These are phyloP conservation scores for Promerops cafer DNA, from an alignment of 2,113 vertebrate genomes.

Conservation along the genomic window DNA sequence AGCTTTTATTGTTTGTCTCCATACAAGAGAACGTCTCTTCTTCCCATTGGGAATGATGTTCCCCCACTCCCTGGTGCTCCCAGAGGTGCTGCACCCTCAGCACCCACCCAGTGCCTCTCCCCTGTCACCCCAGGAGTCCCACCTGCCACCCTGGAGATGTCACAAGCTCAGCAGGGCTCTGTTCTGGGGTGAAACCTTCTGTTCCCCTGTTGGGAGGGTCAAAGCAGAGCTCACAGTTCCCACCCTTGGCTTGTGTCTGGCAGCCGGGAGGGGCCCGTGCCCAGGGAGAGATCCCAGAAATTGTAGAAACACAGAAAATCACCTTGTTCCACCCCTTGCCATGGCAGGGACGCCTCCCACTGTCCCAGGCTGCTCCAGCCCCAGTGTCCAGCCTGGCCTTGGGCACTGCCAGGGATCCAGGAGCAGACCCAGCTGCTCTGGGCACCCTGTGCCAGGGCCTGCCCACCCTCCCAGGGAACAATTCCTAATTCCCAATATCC, in stretches of 20 bases:
- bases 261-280: neutral
- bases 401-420: neutral
- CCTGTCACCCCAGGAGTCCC: neutral
- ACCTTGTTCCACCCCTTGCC: neutral
- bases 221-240: neutral
- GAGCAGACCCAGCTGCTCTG: neutral
- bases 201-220: neutral
- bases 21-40: neutral
- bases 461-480: neutral
- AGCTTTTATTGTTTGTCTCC: neutral
- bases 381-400: neutral
- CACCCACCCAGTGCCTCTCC: neutral
- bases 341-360: neutral
- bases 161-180: neutral
- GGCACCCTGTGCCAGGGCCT: neutral
- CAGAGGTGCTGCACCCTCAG: rapidly evolving
- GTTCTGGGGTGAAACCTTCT: neutral
- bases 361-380: neutral
- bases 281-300: neutral
- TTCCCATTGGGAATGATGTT: neutral
- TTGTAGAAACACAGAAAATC: neutral
- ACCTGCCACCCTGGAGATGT: neutral
- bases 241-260: rapidly evolving
- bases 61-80: rapidly evolving
- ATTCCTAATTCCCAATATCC: neutral